phyloP scores from a whole-genome alignment of 2,797 vertebrate species.

The Syngnathus acus region DNA sequence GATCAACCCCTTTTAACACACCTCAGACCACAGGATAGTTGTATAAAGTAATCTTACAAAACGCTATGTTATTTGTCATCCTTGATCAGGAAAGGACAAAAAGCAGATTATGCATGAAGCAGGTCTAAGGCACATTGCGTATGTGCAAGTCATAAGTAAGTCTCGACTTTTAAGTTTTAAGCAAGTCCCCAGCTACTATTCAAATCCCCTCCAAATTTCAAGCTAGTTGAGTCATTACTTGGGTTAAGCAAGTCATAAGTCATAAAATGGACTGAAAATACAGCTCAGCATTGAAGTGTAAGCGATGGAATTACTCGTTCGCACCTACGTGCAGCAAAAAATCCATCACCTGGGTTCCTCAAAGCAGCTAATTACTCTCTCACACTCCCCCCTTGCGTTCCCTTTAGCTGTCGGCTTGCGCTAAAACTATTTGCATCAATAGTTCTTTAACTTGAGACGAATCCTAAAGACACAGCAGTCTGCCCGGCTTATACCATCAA shows the following conservation, averaged over 20 bases:
- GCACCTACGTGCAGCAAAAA: conserved; percentile 3
- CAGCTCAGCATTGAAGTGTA: too few species aligned
- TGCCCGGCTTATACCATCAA: conserved; percentile 20
- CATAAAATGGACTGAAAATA: too few species aligned
- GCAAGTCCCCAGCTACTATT: background rate
- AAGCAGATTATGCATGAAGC: too few species aligned
- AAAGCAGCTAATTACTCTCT: conserved; percentile 44
- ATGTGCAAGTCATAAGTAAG: background rate
- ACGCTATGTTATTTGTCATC: too few species aligned
- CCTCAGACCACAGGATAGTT: too few species aligned
- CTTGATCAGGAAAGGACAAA: too few species aligned
- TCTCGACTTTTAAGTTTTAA: background rate
- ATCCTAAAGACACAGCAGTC: conserved; percentile 22
- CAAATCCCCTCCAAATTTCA: background rate
- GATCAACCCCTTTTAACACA: too few species aligned
- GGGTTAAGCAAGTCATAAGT: background rate
- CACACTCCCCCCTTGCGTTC: conserved; percentile 31
- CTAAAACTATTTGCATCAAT: conserved; percentile 34
- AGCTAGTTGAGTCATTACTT: background rate
- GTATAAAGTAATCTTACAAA: too few species aligned
- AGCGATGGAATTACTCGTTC: too few species aligned
- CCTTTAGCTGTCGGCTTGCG: conserved; percentile 29
- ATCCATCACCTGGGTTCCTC: conserved; percentile 51
- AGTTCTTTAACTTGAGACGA: conserved; percentile 30
- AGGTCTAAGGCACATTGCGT: background rate